phyloP scores from a whole-genome alignment of 2,797 vertebrate genomes.

The Luscinia luscinia region DNA sequence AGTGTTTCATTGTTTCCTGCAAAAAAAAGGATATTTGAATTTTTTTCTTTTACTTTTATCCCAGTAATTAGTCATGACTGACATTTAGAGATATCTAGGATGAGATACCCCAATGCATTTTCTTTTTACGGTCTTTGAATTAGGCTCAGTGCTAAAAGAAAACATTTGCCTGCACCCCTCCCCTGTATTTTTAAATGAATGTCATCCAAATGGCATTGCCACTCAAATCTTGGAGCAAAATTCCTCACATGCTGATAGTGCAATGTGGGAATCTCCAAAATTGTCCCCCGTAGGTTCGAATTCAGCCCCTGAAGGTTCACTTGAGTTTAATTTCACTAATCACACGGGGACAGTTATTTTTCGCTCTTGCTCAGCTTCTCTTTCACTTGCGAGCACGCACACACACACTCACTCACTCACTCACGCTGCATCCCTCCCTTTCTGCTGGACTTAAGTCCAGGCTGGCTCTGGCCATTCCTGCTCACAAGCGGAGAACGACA shows the following conservation, averaged over 20 bases:
- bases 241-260: background rate
- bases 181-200: conserved; percentile 18
- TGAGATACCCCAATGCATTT: background rate
- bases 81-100: background rate
- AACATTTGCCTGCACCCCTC: background rate
- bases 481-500: background rate
- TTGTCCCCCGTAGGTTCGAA: background rate
- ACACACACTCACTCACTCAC: background rate
- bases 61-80: background rate
- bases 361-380: conserved; percentile 11
- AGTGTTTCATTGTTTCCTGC: background rate
- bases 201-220: background rate
- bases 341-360: conserved; percentile 50
- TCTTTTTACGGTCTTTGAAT: background rate
- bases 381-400: background rate
- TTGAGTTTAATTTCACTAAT: conserved; percentile 59
- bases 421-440: background rate
- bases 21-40: background rate
- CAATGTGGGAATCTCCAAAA: background rate
- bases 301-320: conserved; percentile 30
- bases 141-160: background rate
- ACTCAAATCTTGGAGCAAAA: background rate
- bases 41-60: background rate
- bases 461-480: background rate
- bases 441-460: conserved; percentile 39